These are phyloP conservation scores for Montifringilla adamsi DNA, from an alignment of 2,113 vertebrate genomes.

Conservation along the genomic window DNA sequence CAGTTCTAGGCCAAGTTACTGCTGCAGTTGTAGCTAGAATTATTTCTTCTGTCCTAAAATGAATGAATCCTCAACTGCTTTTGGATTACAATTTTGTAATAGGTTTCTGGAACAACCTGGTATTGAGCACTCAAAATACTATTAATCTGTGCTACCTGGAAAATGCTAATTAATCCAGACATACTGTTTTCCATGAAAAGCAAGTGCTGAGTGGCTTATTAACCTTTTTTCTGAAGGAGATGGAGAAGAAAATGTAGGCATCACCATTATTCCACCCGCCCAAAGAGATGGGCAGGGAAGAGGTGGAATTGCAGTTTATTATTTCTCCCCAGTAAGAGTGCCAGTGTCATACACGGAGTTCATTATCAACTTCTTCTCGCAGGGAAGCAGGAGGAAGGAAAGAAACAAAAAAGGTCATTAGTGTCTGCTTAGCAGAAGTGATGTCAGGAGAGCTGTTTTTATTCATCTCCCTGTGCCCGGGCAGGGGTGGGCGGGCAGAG, in stretches of 20 bases:
- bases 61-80: neutral
- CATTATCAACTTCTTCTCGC: constrained; percentile 22
- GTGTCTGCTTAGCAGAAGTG: neutral
- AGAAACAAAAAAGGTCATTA: neutral
- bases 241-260: neutral
- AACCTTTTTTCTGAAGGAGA: neutral
- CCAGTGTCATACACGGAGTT: neutral
- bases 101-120: neutral
- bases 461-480: neutral
- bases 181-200: neutral
- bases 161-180: constrained; percentile 40
- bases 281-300: neutral
- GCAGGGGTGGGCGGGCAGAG: neutral
- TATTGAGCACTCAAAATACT: neutral
- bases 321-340: neutral
- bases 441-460: neutral
- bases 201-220: constrained; percentile 21
- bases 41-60: neutral
- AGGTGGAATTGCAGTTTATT: constrained; percentile 20
- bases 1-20: neutral
- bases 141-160: constrained; percentile 1
- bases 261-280: neutral
- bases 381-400: neutral
- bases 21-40: neutral
- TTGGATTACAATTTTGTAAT: neutral